Evolutionary conservation across 2,797 vertebrate species (phyloP), one percentile per base, ranked within the genome.

Genomic region (Sebastes matsubarae): DNA sequence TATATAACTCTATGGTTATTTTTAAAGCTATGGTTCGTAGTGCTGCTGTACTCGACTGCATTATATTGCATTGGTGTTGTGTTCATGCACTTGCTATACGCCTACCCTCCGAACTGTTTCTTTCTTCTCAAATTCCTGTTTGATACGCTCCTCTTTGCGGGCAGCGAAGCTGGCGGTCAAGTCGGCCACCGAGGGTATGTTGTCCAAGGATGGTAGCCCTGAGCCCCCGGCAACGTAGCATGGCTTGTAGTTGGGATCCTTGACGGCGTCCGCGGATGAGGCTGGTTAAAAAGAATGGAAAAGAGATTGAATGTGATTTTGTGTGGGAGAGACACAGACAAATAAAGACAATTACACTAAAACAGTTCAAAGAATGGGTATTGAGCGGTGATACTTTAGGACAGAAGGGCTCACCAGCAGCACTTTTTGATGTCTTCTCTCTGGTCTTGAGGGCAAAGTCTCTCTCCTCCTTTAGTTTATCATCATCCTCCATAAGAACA

Each of bases 381-480:
- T 22, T 30, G 6, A 63, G 27, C 3, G 20, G 66, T 32, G 22
- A 42, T 11, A 63, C 6, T 61, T 32, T 2, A 50, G 3, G 4
- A 29, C 5, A 20, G 5, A 75, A 8, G 9, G 11, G 1, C 90
- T 97, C 95, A 96, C 97, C 98, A 0, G 95, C 97, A 80, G 97
- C 90, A 71, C 96, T 88, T 95, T 99, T 97, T 68, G 97, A 97
- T 68, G 99, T 97, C 75, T 99, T 98, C 90, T 99, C 98, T 96
- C 99, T 98, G 90, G 98, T 99, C 92, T 98, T 99, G 73, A 99
- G 89, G 1, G 98, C 98, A 92, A 97, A 98, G 55, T 96, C 97
- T 90, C 98, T 94, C 93, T 99, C 98, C 2, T 96, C 95, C 92
- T 98, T 98, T 67, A 99, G 95, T 79, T 98, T 97, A 2, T 98